Evolutionary conservation across 2,888 invertebrate genomes (phyloP), one percentile per base, ranked within the genome.

Genomic region (Fragum sueziense): DNA sequence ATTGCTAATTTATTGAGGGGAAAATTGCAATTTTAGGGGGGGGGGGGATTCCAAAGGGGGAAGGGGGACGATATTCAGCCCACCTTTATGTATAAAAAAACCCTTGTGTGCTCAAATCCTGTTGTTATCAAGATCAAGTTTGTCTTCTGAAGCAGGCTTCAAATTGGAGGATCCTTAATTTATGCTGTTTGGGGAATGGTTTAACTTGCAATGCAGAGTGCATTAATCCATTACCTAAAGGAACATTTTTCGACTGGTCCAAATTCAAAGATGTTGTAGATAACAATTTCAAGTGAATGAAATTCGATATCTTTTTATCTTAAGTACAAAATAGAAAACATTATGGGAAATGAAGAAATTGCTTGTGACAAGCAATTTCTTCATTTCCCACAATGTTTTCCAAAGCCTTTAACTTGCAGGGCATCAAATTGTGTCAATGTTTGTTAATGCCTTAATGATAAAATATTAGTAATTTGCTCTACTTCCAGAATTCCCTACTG

Each of bases 311-410:
- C n/a, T n/a, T n/a, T n/a, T n/a, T n/a, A n/a, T n/a, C n/a, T n/a
- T n/a, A n/a, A n/a, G n/a, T 7, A 52, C 14, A 37, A 37, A 14
- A 14, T 54, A 7, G 6, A 52, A 52, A 7, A 20, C 7, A 52
- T 52, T n/a, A 22, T 52, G 52, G 20, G n/a, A 52, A 52, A 52
- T 14, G 52, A 20, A 52, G 52, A 52, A 52, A 52, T 41, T 41
- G 41, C 41, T 11, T 17, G 17, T 11, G 17, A 41, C 41, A 17
- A 11, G 41, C 41, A 41, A 41, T 52, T 52, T 52, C 52, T 52
- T 6, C 52, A n/a, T 52, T 52, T 52, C n/a, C 52, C 52, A 52
- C 52, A 52, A 52, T 11, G 52, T 52, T 52, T 52, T 52, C 52
- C 52, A 52, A n/a, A n/a, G n/a, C n/a, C n/a, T n/a, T n/a, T n/a